Percentiles rank a stretch among this genome's conserved stretches.
These are phyloP conservation scores for Rattus norvegicus DNA, from an alignment of 2,113 vertebrate species.

Conservation along the genomic window DNA sequence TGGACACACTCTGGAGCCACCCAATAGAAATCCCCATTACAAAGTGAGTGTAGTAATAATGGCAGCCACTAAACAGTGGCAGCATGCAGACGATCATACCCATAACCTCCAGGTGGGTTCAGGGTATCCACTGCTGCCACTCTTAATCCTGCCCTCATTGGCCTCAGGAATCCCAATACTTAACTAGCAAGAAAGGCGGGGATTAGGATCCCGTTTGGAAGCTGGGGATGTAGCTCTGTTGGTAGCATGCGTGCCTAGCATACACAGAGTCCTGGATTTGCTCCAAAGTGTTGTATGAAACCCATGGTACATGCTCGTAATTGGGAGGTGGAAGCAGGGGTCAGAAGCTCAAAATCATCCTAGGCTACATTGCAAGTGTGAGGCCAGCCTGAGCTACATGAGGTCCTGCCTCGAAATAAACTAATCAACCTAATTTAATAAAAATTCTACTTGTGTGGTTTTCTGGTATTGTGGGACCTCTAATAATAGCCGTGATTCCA, in stretches of 20 bases:
- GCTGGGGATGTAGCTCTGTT: neutral
- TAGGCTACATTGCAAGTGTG: neutral
- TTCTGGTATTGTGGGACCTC: neutral
- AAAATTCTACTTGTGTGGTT: neutral
- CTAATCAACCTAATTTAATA: neutral
- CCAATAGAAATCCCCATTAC: neutral
- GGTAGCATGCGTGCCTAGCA: neutral
- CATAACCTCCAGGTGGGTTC: rapidly evolving
- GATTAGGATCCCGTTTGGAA: neutral
- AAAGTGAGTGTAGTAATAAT: neutral
- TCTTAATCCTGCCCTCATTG: neutral
- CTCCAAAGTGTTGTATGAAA: neutral
- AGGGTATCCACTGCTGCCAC: neutral
- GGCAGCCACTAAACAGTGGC: neutral
- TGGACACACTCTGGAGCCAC: neutral
- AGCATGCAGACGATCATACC: neutral
- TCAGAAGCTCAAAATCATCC: neutral
- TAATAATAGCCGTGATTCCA: neutral
- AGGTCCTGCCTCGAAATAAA: neutral
- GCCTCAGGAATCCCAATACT: neutral
- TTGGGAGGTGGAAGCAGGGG: neutral
- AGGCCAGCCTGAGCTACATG: neutral
- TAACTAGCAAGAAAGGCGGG: neutral
- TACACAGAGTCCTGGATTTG: neutral
- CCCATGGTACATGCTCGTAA: neutral